Evolutionary conservation across 2,797 vertebrate species (phyloP), one percentile per base, ranked within the genome.

Genomic region (Synaphobranchus kaupii): DNA sequence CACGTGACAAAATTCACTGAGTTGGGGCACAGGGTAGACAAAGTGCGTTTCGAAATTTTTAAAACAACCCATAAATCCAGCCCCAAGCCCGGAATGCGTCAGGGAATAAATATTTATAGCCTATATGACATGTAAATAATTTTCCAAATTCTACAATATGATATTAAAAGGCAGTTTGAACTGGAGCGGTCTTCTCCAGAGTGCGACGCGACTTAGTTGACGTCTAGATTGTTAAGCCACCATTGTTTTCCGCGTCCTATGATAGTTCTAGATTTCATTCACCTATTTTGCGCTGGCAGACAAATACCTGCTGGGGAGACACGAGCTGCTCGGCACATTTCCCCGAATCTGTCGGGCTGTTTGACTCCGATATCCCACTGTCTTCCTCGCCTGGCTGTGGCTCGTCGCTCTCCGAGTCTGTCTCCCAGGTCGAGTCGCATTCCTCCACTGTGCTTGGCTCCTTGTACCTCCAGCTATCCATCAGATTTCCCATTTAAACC

Each of bases 391-490:
- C 92, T 87, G 71, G 71, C 71, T 89, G 92, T 88, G 90, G 92
- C 87, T 95, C 93, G 39, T 97, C 96, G 86, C 95, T 92, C 92
- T 98, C 98, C 4, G 98, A 98, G 95, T 98, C 98, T 60, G 97
- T 97, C 88, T 97, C 97, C 98, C 98, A 99, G 92, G 98, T 98
- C 92, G 98, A 99, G 96, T 99, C 98, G 92, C 98, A 99, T 94
- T 99, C 98, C 95, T 98, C 98, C 92, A 98, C 97, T 88, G 97
- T 98, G 95, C 96, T 97, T 94, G 98, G 98, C 96, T 99, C 98
- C 95, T 96, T 97, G 93, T 96, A 96, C 89, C 97, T 97, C 97
- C 94, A 97, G 90, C 94, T 96, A 93, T 96, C 97, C 93, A 97
- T 93, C 95, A 98, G 95, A 91, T 98, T 97, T 96, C 98, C 98